These are phyloP conservation scores for Acanthosepion pharaonis DNA, from an alignment of 2,888 invertebrate species.

Conservation along the genomic window DNA sequence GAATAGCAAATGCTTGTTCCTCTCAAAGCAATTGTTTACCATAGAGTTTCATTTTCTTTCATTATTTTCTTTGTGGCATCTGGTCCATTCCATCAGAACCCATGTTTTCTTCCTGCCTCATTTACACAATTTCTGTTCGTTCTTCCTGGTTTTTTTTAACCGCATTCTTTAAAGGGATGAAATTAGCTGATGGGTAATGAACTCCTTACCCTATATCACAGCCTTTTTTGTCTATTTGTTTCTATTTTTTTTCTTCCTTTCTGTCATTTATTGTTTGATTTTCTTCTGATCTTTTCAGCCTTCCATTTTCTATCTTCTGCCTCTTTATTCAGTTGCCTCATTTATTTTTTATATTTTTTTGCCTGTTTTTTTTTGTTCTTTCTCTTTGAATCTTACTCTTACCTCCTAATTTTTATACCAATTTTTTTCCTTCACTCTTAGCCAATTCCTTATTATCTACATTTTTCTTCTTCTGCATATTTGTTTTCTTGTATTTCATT, in stretches of 20 bases:
- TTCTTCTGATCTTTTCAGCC: too few species aligned
- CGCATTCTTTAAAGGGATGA: neutral
- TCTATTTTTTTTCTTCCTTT: neutral
- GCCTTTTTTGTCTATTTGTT: neutral
- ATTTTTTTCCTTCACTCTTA: neutral
- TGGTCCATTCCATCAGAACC: neutral
- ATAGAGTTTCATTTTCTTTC: neutral
- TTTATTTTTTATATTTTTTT: too few species aligned
- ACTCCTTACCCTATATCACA: neutral
- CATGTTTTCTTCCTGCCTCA: neutral
- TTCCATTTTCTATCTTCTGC: neutral
- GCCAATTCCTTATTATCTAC: neutral
- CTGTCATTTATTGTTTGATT: too few species aligned
- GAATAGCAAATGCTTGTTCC: neutral
- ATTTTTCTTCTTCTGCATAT: neutral
- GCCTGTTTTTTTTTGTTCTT: too few species aligned
- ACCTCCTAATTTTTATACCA: neutral
- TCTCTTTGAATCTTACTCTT: too few species aligned
- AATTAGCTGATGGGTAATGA: slow-evolving; percentile 6
- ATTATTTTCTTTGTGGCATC: neutral
- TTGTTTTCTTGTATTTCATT: neutral
- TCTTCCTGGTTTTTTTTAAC: neutral
- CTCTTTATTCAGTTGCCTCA: too few species aligned
- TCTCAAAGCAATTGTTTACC: neutral
- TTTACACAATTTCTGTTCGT: neutral